These are phyloP conservation scores for Periphyllus acericola DNA, from an alignment of 2,888 invertebrate genomes.

Conservation along the genomic window DNA sequence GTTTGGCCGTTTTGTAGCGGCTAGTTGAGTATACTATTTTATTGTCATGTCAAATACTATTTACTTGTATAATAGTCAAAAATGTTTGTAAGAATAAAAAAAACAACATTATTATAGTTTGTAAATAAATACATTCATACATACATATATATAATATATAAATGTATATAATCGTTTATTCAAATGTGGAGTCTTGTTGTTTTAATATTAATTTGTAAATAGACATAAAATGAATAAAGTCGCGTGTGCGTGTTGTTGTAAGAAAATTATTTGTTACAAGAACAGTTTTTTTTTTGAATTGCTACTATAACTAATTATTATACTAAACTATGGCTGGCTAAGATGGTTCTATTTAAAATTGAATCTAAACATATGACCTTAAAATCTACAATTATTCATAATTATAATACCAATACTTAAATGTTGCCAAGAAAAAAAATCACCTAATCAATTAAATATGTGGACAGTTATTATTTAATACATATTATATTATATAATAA, in stretches of 20 bases:
- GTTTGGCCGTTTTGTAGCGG: constrained; percentile 5
- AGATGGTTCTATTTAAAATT: background rate
- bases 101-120: constrained; percentile 17
- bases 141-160: constrained; percentile 1
- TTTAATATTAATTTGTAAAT: constrained; percentile 37
- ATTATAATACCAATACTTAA: background rate
- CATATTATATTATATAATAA: too few relatives aligned
- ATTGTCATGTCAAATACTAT: background rate
- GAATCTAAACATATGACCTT: constrained; percentile 9
- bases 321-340: constrained; percentile 15
- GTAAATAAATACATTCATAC: constrained; percentile 40
- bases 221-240: constrained; percentile 25
- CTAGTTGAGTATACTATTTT: constrained; percentile 25
- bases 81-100: constrained; percentile 24
- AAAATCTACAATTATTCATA: constrained; percentile 15
- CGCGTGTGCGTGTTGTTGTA: constrained; percentile 26
- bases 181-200: constrained; percentile 24
- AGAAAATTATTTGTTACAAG: constrained; percentile 43
- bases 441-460: constrained; percentile 1
- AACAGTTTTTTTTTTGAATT: constrained; percentile 30
- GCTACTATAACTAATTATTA: background rate
- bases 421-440: constrained; percentile 37
- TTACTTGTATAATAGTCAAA: background rate
- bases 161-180: constrained; percentile 37
- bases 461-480: constrained; percentile 7